Percentiles rank a stretch among this genome's conserved stretches.
These are phyloP conservation scores for Limnephilus auricula DNA, from an alignment of 2,888 invertebrate species.

Conservation along the genomic window DNA sequence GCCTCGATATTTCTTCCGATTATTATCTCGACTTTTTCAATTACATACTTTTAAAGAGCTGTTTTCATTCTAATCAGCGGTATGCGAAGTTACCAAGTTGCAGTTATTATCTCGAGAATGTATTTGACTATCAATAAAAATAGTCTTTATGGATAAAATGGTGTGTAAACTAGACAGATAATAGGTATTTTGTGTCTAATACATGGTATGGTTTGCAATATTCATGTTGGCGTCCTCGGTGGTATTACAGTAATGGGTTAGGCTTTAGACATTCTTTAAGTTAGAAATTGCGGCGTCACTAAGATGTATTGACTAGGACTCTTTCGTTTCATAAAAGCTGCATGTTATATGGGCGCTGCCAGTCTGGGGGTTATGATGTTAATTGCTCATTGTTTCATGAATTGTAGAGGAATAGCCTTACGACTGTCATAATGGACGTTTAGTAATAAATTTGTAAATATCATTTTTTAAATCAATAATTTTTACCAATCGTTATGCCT, in stretches of 20 bases:
- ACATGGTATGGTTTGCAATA: not conserved
- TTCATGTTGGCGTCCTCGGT: not conserved
- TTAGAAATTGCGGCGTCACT: not conserved
- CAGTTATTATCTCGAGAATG: not conserved
- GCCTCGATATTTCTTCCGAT: not conserved
- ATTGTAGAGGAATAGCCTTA: not conserved
- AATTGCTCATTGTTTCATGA: not conserved
- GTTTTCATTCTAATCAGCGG: not conserved
- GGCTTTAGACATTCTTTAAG: not conserved
- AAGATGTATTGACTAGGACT: not conserved
- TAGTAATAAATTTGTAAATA: not conserved
- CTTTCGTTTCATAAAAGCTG: not conserved
- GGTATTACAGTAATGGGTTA: not conserved
- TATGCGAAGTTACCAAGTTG: not conserved
- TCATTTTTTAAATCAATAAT: too few relatives aligned
- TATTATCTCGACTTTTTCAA: constrained; percentile 2
- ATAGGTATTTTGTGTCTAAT: not conserved
- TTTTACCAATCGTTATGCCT: not conserved
- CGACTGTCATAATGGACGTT: not conserved
- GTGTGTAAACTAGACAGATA: not conserved
- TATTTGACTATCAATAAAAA: not conserved
- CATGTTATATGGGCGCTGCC: not conserved
- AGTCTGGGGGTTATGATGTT: not conserved
- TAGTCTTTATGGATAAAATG: not conserved
- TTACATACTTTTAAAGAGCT: not conserved